These are phyloP conservation scores for Nemapogon koenigi DNA, from an alignment of 2,888 invertebrate genomes.

Conservation along the genomic window DNA sequence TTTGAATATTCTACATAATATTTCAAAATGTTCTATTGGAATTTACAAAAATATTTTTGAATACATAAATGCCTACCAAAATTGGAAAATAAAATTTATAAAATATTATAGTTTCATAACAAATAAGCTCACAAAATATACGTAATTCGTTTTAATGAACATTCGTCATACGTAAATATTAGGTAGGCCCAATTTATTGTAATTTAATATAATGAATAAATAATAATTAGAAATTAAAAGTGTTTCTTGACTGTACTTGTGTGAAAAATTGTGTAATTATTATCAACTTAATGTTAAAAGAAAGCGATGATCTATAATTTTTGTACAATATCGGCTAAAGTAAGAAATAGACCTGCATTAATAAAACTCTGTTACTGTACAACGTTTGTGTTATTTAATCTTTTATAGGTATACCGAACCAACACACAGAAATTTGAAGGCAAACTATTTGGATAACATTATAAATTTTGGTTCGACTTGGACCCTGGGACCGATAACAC, in stretches of 20 bases:
- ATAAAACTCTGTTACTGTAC: constrained; percentile 65
- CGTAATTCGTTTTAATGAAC: constrained; percentile 50
- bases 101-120: constrained; percentile 3
- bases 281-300: constrained; percentile 38
- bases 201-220: constrained; percentile 55
- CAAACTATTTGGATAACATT: too few relatives aligned
- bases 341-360: constrained; percentile 60
- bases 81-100: constrained; percentile 3
- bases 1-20: too few relatives aligned
- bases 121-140: constrained; percentile 52
- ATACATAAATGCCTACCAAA: constrained; percentile 6
- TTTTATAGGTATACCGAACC: too few relatives aligned
- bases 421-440: too few relatives aligned
- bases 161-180: constrained; percentile 59
- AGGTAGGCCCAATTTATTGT: constrained; percentile 63
- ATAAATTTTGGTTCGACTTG: too few relatives aligned
- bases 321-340: constrained; percentile 64
- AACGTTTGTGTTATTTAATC: constrained; percentile 34
- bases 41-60: constrained; percentile 2
- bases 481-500: too few relatives aligned
- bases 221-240: constrained; percentile 40
- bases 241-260: constrained; percentile 59
- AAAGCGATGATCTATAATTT: constrained; percentile 56
- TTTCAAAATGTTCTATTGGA: too few relatives aligned
- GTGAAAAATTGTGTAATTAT: constrained; percentile 57